Percentiles rank a stretch among this genome's conserved stretches.
phyloP scores from a whole-genome alignment of 1,140 invertebrate species.

The Cyclargus thomasi region DNA sequence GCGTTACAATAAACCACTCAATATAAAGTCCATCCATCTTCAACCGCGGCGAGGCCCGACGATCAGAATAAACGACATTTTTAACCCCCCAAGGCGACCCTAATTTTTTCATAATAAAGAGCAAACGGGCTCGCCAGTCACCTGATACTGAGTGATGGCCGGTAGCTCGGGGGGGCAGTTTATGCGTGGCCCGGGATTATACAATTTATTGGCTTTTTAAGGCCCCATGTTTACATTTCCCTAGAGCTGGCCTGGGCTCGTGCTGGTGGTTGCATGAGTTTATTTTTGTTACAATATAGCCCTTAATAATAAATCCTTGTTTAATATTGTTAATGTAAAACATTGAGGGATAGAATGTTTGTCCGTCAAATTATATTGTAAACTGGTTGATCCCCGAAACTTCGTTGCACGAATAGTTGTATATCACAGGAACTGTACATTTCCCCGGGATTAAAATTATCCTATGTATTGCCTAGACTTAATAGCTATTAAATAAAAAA shows the following conservation, averaged over 20 bases:
- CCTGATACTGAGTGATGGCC: slow-evolving; percentile 8
- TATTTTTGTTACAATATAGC: no score
- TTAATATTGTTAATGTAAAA: no score
- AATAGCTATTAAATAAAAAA: no score
- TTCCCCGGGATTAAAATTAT: no score
- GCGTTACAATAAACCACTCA: neutral
- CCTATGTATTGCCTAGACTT: no score
- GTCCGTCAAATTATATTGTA: no score
- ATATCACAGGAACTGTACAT: no score
- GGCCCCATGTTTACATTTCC: neutral
- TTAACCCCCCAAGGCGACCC: neutral
- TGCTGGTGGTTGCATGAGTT: no score
- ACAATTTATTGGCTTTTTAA: neutral
- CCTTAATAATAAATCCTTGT: no score
- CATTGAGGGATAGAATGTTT: no score
- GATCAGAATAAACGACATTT: slow-evolving; percentile 3
- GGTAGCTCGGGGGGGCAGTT: neutral
- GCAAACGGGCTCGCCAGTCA: slow-evolving; percentile 1
- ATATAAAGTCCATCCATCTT: neutral
- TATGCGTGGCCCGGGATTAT: neutral
- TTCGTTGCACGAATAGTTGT: no score
- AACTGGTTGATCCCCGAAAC: no score
- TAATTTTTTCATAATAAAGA: neutral
- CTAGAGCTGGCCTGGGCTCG: neutral
- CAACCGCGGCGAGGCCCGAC: neutral